A percentile compares a stretch with the other conserved stretches of the same genome.
Conservation (phyloP, 1,140 invertebrate genomes). For the Mamestra configurata region DNA sequence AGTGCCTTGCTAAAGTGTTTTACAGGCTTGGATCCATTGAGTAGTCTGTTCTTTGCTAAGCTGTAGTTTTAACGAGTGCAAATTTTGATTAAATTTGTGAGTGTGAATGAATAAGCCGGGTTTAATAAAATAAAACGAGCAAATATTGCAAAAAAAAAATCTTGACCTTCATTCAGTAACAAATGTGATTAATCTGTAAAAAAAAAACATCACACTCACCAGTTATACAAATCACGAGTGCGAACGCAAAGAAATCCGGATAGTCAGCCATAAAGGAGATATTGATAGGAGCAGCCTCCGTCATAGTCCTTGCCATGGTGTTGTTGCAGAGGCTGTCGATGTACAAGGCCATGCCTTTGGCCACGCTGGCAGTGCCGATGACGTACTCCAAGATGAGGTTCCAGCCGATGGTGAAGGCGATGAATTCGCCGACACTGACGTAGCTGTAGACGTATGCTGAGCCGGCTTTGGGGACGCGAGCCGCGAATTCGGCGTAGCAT, state of each 20-base stretch:
- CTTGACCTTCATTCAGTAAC: too few relatives aligned
- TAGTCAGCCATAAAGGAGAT: conserved; percentile 93
- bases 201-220: too few relatives aligned
- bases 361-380: conserved; percentile 95
- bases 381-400: conserved; percentile 97
- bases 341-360: conserved; percentile 96
- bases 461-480: conserved; percentile 94
- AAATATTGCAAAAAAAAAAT: too few relatives aligned
- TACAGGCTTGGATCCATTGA: too few relatives aligned
- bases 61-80: too few relatives aligned
- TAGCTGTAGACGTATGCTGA: conserved; percentile 97
- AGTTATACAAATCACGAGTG: conserved; percentile 90
- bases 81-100: too few relatives aligned
- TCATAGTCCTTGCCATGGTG: conserved; percentile 91
- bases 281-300: conserved; percentile 91
- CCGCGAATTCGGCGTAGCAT: conserved; percentile 96
- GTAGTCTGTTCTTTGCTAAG: too few relatives aligned
- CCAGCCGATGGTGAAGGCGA: conserved; percentile 95
- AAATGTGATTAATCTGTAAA: too few relatives aligned
- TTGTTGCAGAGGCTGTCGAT: conserved; percentile 94
- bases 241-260: conserved; percentile 94
- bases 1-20: too few relatives aligned
- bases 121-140: too few relatives aligned
- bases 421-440: conserved; percentile 95
- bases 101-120: too few relatives aligned